Percentiles rank a stretch among this genome's conserved stretches.
Evolutionary conservation across 2,797 vertebrate species (phyloP).

Genomic region (Staurois parvus): DNA sequence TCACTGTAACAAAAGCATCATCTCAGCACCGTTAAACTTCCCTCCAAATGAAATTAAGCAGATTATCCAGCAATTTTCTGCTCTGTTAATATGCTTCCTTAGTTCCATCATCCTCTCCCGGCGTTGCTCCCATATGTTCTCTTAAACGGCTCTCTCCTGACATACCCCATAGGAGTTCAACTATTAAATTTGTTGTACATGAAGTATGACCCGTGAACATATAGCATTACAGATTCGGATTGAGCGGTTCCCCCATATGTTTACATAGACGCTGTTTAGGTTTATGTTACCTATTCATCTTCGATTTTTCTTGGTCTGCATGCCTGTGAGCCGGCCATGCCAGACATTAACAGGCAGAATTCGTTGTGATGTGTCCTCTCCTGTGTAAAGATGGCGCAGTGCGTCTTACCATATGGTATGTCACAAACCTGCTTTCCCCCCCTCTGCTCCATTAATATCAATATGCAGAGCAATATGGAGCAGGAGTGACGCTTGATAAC

Average conservation of each 20-base stretch:
- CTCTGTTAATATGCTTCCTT: constrained; percentile 45
- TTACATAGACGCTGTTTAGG: constrained; percentile 18
- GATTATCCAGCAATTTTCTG: constrained; percentile 43
- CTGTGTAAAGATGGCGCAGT: constrained; percentile 8
- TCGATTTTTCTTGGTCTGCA: not conserved
- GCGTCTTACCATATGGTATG: constrained; percentile 27
- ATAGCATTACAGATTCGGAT: constrained; percentile 62
- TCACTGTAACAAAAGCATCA: constrained; percentile 28
- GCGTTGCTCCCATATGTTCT: constrained; percentile 65
- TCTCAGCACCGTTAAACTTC: constrained; percentile 54
- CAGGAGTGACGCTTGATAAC: not conserved
- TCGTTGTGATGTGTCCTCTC: constrained; percentile 28
- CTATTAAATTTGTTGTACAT: constrained; percentile 30
- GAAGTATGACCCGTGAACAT: constrained; percentile 40
- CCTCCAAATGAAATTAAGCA: constrained; percentile 59
- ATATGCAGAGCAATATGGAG: constrained; percentile 30
- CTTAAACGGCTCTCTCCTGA: constrained; percentile 20
- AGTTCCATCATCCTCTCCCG: constrained; percentile 28
- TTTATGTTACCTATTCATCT: constrained; percentile 54
- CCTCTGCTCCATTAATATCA: constrained; percentile 7
- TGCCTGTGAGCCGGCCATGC: not conserved
- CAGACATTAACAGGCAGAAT: constrained; percentile 19
- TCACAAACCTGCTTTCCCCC: not conserved
- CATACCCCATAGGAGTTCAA: constrained; percentile 50
- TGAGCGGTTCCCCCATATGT: constrained; percentile 59